Evolutionary conservation across 2,888 invertebrate genomes (phyloP), one percentile per base, ranked within the genome.

Genomic region (Schrankia costaestrigalis): DNA sequence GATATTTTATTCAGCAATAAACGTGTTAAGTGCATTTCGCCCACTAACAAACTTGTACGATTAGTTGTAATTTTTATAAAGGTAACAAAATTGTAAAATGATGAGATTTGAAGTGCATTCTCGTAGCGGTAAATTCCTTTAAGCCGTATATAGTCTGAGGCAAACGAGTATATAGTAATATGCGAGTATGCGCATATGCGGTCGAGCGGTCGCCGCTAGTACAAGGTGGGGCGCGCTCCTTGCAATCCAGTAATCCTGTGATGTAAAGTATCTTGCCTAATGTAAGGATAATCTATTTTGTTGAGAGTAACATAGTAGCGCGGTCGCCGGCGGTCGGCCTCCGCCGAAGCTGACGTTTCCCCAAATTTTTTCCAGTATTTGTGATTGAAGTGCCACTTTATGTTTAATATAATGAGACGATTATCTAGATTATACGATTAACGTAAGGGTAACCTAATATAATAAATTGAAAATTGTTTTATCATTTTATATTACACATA

Each of bases 351-450:
- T 83, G 80, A 84, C 78, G 80, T 89, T 90, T 90, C 86, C 88
- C 88, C 85, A 88, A 91, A 90, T 90, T 86, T 89, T 91, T 90
- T 89, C 90, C 91, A 91, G 91, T 91, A 91, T 91, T 92, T 92
- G 92, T 92, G 92, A 92, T 91, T 90, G 90, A 91, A 91, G 92
- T 92, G 92, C 92, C 92, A 92, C 92, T 91, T 91, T 91, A 91
- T 91, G 91, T 91, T 91, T 90, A 91, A 91, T 84, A 84, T 84
- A 84, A 91, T 89, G 83, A 89, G 82, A 88, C 86, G 88, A 89
- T 89, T 89, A 89, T 89, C 84, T 89, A 89, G 88, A 88, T 85
- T 87, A 87, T 87, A 87, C 86, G 86, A 87, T 78, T 87, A 88
- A 82, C 78, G 73, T 89, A 89, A 89, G 88, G 85, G 86, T 87